These are phyloP conservation scores for Tupiocoris notatus DNA, from an alignment of 2,888 invertebrate genomes.

Conservation along the genomic window DNA sequence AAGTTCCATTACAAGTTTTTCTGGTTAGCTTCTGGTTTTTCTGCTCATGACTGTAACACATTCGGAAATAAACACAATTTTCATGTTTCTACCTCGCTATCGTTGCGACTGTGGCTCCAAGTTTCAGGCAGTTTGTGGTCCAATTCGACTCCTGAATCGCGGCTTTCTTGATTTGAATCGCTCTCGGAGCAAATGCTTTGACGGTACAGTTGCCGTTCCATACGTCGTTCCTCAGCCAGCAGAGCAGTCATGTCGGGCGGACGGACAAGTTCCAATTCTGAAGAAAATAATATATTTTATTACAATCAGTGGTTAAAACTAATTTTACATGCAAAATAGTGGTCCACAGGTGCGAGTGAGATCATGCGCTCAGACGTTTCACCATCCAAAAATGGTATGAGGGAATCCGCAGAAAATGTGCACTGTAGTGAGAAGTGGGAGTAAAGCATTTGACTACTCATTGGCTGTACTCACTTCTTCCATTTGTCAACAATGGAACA, in stretches of 20 bases:
- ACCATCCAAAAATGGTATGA: too few relatives aligned
- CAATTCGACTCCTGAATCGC: constrained; percentile 76
- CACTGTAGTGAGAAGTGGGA: too few relatives aligned
- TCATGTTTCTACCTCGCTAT: constrained; percentile 69
- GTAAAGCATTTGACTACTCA: too few relatives aligned
- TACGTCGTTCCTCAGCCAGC: constrained; percentile 74
- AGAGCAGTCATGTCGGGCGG: constrained; percentile 78
- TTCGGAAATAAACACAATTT: too few relatives aligned
- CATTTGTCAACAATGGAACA: not conserved
- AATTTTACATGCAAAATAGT: too few relatives aligned
- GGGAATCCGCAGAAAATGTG: too few relatives aligned
- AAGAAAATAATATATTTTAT: not conserved
- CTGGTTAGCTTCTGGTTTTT: too few relatives aligned
- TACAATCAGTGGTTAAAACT: too few relatives aligned
- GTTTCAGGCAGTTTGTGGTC: constrained; percentile 56
- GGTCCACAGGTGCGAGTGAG: too few relatives aligned
- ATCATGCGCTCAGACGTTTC: too few relatives aligned
- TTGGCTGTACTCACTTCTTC: not conserved
- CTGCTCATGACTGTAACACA: too few relatives aligned
- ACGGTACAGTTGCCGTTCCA: constrained; percentile 73
- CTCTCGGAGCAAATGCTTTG: constrained; percentile 69
- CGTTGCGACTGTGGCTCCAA: constrained; percentile 74
- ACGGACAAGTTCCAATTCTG: constrained; percentile 66
- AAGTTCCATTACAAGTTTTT: too few relatives aligned
- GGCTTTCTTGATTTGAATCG: constrained; percentile 62